Evolutionary conservation across 2,113 vertebrate species (phyloP).

Genomic region (Limnothrissa miodon): DNA sequence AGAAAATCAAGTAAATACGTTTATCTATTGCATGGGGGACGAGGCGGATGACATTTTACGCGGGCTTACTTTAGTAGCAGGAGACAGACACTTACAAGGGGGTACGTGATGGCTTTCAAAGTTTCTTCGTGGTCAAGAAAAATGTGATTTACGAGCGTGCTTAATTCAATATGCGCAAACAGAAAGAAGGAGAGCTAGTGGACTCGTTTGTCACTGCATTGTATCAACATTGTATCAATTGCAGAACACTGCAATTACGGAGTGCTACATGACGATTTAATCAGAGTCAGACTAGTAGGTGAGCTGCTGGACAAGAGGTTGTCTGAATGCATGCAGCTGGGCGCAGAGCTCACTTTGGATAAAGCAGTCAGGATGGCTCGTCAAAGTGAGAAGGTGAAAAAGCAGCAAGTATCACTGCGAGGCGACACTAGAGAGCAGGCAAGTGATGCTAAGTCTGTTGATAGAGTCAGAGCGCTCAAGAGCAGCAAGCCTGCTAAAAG

Average conservation of each 20-base stretch:
- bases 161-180: not conserved
- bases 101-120: not conserved
- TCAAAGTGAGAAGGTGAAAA: slow-evolving; percentile 18
- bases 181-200: not conserved
- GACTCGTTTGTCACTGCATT: slow-evolving; percentile 16
- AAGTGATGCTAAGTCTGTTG: not conserved
- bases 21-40: slow-evolving; percentile 23
- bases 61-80: not conserved
- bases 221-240: not conserved
- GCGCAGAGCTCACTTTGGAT: slow-evolving; percentile 13
- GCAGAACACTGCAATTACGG: slow-evolving; percentile 29
- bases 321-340: slow-evolving; percentile 21
- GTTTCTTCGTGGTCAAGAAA: slow-evolving; percentile 2
- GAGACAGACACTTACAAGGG: not conserved
- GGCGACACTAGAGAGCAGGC: slow-evolving; percentile 2
- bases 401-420: slow-evolving; percentile 20
- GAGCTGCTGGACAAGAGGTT: not conserved
- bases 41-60: slow-evolving; percentile 7
- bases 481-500: too few relatives aligned
- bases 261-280: not conserved
- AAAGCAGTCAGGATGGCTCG: not conserved
- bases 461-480: not conserved
- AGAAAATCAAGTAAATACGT: slow-evolving; percentile 23
- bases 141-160: slow-evolving; percentile 9
- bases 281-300: not conserved